These are phyloP conservation scores for Andrena haemorrhoa DNA, from an alignment of 2,888 invertebrate species.

Conservation along the genomic window DNA sequence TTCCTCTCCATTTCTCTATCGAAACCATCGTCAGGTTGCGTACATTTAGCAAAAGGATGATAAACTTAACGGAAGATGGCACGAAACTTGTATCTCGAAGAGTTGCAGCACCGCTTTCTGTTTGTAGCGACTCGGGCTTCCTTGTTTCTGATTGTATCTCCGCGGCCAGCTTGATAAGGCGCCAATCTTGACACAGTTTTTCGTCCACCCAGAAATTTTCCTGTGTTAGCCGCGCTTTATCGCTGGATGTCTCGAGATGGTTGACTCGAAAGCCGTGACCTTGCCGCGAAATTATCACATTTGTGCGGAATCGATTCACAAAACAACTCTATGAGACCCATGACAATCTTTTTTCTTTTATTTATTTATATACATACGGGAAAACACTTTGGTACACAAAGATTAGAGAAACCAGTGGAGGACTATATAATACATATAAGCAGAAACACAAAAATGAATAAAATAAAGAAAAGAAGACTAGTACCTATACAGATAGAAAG, in stretches of 20 bases:
- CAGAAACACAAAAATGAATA: no score
- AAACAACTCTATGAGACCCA: background rate
- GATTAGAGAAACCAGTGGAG: no score
- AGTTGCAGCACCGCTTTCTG: background rate
- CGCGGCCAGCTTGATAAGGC: background rate
- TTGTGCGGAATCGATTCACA: slow-evolving; percentile 1
- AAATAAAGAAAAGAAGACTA: no score
- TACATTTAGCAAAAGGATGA: no score
- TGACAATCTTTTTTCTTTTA: no score
- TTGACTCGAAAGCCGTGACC: slow-evolving; percentile 29
- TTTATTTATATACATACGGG: no score
- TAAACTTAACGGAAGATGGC: background rate
- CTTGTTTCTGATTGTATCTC: background rate
- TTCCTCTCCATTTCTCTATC: no score
- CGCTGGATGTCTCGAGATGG: slow-evolving; percentile 23
- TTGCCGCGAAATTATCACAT: slow-evolving; percentile 17
- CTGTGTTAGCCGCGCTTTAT: background rate
- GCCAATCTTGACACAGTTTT: background rate
- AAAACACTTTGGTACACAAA: no score
- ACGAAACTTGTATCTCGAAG: background rate
- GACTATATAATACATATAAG: no score
- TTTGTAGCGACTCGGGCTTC: background rate
- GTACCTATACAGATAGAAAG: no score
- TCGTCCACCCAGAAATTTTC: background rate
- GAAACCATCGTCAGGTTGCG: no score